Conservation (phyloP, 2,113 vertebrate species). For the Alosa alosa region DNA sequence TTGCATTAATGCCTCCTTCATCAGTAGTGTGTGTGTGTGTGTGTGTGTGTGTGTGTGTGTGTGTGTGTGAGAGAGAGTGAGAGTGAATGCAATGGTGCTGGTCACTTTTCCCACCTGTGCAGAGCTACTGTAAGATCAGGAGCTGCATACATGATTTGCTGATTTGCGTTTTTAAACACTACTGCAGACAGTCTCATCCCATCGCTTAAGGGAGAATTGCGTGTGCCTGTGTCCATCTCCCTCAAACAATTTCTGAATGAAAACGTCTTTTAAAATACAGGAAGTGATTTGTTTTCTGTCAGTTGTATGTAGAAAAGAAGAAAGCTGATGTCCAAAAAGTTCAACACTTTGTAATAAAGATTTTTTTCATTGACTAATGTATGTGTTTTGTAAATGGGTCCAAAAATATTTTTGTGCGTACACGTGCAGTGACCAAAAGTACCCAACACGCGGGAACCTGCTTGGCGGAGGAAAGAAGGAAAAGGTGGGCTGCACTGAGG, state of each 20-base stretch:
- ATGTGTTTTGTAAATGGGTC: background rate
- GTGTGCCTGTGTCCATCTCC: background rate
- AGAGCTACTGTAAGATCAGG: background rate
- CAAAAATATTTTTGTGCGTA: background rate
- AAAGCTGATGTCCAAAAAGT: slow-evolving; percentile 41
- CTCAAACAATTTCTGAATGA: background rate
- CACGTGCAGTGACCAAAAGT: background rate
- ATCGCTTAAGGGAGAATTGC: background rate
- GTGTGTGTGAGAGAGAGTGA: background rate
- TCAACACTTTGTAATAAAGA: slow-evolving; percentile 46
- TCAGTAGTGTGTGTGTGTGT: background rate
- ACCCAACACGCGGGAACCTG: background rate
- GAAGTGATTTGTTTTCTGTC: slow-evolving; percentile 17
- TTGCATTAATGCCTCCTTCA: background rate
- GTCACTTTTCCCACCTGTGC: background rate
- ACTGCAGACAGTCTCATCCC: background rate
- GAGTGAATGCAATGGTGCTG: background rate
- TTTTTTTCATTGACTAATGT: background rate
- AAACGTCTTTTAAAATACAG: slow-evolving; percentile 18
- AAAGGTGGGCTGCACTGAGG: slow-evolving; percentile 4
- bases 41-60: slow-evolving; percentile 10
- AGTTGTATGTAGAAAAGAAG: slow-evolving; percentile 29
- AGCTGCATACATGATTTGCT: background rate
- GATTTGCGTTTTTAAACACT: slow-evolving; percentile 14
- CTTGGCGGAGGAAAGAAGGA: background rate